A percentile compares a stretch with the other conserved stretches of the same genome.
phyloP scores from a whole-genome alignment of 1,140 invertebrate genomes.

The Pogonomyrmex barbatus region DNA sequence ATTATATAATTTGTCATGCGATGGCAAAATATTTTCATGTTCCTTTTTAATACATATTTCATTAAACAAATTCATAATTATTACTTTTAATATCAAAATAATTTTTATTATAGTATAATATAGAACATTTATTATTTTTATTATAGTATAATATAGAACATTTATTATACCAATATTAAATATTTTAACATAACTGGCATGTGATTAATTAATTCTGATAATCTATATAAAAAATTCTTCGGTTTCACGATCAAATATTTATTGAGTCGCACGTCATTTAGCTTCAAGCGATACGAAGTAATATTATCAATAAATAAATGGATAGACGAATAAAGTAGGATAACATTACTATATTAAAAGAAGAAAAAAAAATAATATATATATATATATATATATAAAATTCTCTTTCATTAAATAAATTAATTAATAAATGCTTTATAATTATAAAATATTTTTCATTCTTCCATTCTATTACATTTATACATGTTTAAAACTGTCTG shows the following conservation, averaged over 20 bases:
- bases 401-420: background rate
- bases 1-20: background rate
- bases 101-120: background rate
- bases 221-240: slow-evolving; percentile 11
- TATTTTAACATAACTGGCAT: slow-evolving; percentile 1
- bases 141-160: background rate
- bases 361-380: background rate
- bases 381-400: background rate
- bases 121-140: background rate
- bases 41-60: background rate
- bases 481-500: background rate
- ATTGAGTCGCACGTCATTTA: background rate
- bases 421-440: background rate
- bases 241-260: background rate
- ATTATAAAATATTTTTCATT: background rate
- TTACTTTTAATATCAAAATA: background rate
- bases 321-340: background rate
- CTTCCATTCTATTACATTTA: background rate
- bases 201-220: slow-evolving; percentile 5
- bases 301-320: background rate
- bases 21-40: no score
- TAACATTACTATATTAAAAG: background rate
- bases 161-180: slow-evolving; percentile 15
- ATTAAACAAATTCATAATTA: background rate
- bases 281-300: background rate